Percentiles rank a stretch among this genome's conserved stretches.
These are phyloP conservation scores for Helicoverpa armigera DNA, from an alignment of 1,140 invertebrate species.

Conservation along the genomic window DNA sequence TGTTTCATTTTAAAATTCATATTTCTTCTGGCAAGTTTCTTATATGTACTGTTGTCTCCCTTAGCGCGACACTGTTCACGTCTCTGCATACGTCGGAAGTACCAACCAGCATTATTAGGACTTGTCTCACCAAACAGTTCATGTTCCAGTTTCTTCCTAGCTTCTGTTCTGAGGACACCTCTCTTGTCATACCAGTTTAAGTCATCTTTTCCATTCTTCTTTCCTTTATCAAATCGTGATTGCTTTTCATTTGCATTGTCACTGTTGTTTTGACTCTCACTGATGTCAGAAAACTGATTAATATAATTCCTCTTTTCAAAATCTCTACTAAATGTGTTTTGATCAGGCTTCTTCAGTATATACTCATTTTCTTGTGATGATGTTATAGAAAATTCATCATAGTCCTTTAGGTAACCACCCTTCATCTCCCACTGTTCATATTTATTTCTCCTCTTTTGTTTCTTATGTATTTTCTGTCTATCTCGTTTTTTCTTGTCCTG, in stretches of 20 bases:
- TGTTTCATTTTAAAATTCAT: slow-evolving; percentile 72
- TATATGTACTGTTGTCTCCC: slow-evolving; percentile 61
- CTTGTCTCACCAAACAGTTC: slow-evolving; percentile 71
- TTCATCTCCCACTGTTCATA: slow-evolving; percentile 81
- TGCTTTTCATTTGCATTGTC: slow-evolving; percentile 45
- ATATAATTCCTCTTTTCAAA: slow-evolving; percentile 56
- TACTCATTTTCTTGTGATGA: slow-evolving; percentile 65
- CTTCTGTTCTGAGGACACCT: slow-evolving; percentile 66
- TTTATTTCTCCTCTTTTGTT: slow-evolving; percentile 76
- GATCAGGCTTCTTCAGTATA: slow-evolving; percentile 51
- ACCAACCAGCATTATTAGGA: slow-evolving; percentile 76
- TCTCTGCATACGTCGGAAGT: slow-evolving; percentile 79
- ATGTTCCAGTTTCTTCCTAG: slow-evolving; percentile 70
- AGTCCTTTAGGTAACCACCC: slow-evolving; percentile 75
- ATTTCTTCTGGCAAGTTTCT: slow-evolving; percentile 61
- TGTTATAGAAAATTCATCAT: slow-evolving; percentile 68
- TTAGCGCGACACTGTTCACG: slow-evolving; percentile 79
- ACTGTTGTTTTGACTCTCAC: slow-evolving; percentile 39
- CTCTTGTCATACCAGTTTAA: slow-evolving; percentile 76
- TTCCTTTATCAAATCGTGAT: slow-evolving; percentile 41
- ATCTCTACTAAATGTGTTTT: slow-evolving; percentile 48
- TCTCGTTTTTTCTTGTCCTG: slow-evolving; percentile 73
- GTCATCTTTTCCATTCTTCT: slow-evolving; percentile 56
- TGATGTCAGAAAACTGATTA: slow-evolving; percentile 51
- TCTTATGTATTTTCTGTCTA: slow-evolving; percentile 73